Percentiles rank a stretch among this genome's conserved stretches.
These are phyloP conservation scores for Panopea generosa DNA, from an alignment of 2,888 invertebrate genomes.

Conservation along the genomic window DNA sequence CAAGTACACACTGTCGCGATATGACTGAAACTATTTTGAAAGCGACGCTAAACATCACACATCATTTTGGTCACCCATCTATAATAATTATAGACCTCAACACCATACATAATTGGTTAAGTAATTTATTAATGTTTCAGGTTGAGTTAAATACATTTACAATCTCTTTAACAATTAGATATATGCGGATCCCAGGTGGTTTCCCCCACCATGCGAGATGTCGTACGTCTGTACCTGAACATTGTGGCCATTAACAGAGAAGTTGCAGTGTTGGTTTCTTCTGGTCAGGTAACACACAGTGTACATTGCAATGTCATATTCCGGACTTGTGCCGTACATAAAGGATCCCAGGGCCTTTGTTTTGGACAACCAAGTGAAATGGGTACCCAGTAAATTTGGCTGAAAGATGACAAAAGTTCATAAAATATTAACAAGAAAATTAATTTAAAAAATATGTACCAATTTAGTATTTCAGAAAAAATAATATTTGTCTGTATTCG, in stretches of 20 bases:
- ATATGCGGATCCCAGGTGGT: conserved; percentile 71
- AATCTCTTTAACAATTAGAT: too few species aligned
- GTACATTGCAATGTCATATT: conserved; percentile 95
- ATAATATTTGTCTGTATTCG: too few species aligned
- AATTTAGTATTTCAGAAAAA: too few species aligned
- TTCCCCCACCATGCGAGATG: conserved; percentile 45
- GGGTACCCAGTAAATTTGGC: conserved; percentile 65
- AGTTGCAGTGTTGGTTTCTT: conserved; percentile 90
- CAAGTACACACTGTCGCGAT: too few species aligned
- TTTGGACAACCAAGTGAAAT: conserved; percentile 71
- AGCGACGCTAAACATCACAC: too few species aligned
- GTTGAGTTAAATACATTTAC: background rate
- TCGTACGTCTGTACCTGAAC: conserved; percentile 90
- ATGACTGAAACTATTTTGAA: too few species aligned
- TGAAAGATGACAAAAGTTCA: conserved; percentile 51
- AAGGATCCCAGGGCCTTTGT: conserved; percentile 73
- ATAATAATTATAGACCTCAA: too few species aligned
- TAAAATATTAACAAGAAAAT: too few species aligned
- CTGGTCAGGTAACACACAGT: conserved; percentile 94
- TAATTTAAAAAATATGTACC: too few species aligned
- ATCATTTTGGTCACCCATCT: too few species aligned
- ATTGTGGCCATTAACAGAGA: conserved; percentile 90
- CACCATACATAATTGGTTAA: too few species aligned
- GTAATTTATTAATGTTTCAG: conserved; percentile 4
- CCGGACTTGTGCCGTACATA: conserved; percentile 89